phyloP scores from a whole-genome alignment of 2,797 vertebrate genomes.

The Gephyroberyx darwinii region DNA sequence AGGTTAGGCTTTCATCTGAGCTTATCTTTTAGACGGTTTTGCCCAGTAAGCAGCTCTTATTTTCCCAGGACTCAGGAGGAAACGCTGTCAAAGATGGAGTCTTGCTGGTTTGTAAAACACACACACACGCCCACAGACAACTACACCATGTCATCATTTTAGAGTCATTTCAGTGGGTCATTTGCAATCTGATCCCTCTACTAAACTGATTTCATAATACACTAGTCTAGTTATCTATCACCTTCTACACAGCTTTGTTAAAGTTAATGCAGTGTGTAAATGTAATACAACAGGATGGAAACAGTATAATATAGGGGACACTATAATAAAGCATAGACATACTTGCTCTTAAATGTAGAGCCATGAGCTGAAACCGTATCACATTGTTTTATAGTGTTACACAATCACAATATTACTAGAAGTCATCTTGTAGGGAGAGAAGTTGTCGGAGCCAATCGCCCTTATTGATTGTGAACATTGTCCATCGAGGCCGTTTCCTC shows the following conservation, averaged over 20 bases:
- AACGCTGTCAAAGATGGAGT: not conserved
- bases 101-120: not conserved
- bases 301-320: not conserved
- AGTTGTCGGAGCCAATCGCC: not conserved
- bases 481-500: not conserved
- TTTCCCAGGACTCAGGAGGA: constrained; percentile 55
- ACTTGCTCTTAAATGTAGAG: not conserved
- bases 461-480: not conserved
- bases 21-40: constrained; percentile 67
- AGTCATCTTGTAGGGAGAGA: not conserved
- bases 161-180: not conserved
- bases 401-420: constrained; percentile 30
- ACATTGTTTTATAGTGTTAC: not conserved
- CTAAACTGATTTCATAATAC: no score
- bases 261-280: no score
- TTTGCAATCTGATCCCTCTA: no score
- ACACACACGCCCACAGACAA: not conserved
- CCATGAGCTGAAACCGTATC: not conserved
- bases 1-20: constrained; percentile 23
- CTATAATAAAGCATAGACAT: not conserved
- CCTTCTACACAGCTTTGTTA: no score
- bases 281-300: no score
- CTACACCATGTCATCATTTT: not conserved
- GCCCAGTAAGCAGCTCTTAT: constrained; percentile 68
- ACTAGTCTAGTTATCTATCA: no score